A percentile compares a stretch with the other conserved stretches of the same genome.
These are phyloP conservation scores for Myocastor coypus DNA, from an alignment of 2,113 vertebrate species.

Conservation along the genomic window DNA sequence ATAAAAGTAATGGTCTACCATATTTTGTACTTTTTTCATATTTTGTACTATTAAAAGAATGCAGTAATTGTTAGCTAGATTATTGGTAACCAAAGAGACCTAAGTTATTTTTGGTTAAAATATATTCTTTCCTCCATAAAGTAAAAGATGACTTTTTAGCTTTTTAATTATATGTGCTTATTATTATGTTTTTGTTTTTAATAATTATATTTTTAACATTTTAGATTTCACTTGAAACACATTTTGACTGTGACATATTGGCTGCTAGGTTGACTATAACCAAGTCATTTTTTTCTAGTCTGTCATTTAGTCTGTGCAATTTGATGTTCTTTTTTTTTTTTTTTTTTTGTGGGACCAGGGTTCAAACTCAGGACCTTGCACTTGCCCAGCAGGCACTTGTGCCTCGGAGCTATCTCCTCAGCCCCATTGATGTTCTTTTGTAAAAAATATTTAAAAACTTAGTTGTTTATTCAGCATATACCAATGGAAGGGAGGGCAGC, in stretches of 20 bases:
- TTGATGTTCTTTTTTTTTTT: conserved; percentile 14
- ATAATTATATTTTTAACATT: conserved; percentile 27
- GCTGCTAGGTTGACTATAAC: conserved; percentile 24
- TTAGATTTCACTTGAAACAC: conserved; percentile 51
- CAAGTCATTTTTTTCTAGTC: conserved; percentile 40
- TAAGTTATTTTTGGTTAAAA: conserved; percentile 11
- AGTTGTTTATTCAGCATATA: neutral
- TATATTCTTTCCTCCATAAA: neutral
- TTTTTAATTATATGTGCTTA: neutral
- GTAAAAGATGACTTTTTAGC: conserved; percentile 30
- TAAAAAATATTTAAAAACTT: neutral
- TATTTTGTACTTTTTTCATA: neutral
- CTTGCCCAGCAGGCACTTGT: too few relatives aligned
- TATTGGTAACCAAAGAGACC: neutral
- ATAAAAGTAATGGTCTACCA: too few relatives aligned
- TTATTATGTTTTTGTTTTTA: neutral
- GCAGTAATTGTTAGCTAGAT: neutral
- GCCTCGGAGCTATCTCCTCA: too few relatives aligned
- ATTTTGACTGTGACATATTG: conserved; percentile 17
- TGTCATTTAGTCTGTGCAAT: neutral
- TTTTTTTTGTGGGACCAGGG: too few relatives aligned
- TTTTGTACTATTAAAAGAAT: neutral
- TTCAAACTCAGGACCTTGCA: too few relatives aligned
- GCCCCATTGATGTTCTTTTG: conserved; percentile 9
- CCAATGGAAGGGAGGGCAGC: neutral